Percentiles rank a stretch among this genome's conserved stretches.
phyloP scores from a whole-genome alignment of 2,888 invertebrate species.

The Polyommatus icarus region DNA sequence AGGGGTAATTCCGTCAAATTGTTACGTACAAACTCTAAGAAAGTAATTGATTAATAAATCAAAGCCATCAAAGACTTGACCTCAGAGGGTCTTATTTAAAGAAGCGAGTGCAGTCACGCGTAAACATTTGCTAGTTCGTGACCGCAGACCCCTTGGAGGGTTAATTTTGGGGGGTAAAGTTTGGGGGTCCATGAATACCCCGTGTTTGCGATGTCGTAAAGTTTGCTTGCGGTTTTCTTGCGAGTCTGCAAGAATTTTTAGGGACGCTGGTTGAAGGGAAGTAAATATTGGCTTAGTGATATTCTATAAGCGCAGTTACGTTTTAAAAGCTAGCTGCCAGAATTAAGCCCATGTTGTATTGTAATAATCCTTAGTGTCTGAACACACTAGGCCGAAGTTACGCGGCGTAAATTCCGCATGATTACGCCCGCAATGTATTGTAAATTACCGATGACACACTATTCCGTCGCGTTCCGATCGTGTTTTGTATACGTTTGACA shows the following conservation, averaged over 20 bases:
- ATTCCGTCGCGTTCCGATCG: too few relatives aligned
- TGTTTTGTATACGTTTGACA: too few relatives aligned
- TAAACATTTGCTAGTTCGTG: constrained; percentile 72
- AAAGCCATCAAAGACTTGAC: constrained; percentile 12
- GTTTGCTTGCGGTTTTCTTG: background rate
- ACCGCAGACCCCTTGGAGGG: constrained; percentile 52
- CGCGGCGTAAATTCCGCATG: too few relatives aligned
- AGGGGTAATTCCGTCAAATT: background rate
- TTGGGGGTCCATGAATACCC: background rate
- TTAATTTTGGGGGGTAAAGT: background rate
- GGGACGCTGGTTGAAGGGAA: background rate
- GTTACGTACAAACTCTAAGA: background rate
- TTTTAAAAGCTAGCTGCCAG: background rate
- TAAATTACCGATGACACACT: too few relatives aligned
- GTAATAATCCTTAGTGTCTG: too few relatives aligned
- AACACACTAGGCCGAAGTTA: too few relatives aligned
- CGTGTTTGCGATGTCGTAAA: background rate
- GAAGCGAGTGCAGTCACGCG: constrained; percentile 59
- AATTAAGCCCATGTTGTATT: too few relatives aligned
- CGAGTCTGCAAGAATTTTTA: background rate
- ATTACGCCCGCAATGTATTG: too few relatives aligned
- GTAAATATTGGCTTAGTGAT: background rate
- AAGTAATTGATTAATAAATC: constrained; percentile 19
- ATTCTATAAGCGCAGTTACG: background rate
- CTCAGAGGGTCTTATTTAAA: constrained; percentile 26